Evolutionary conservation across 2,888 invertebrate genomes (phyloP), one percentile per base, ranked within the genome.

Genomic region (Smittia aterrima): DNA sequence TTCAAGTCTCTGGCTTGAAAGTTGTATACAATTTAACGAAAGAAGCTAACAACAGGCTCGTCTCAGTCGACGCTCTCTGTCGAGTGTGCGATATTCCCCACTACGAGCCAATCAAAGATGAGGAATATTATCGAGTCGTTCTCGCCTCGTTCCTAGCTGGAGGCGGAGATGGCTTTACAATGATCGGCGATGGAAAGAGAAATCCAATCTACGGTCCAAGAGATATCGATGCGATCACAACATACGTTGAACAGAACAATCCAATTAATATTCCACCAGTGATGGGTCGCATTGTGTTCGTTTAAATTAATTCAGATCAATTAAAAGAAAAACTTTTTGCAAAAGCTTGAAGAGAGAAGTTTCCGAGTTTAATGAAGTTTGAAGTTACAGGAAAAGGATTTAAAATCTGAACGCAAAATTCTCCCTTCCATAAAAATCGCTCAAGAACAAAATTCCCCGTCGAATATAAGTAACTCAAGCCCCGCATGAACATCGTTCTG

Each of bases 121-220:
- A 85, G 47, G 82, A 85, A 77, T 83, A 82, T 20, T 93, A 93
- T 82, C 84, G 87, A 7, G 81, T 93, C 0, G 82, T 88, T 16
- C 79, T 88, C 1, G 85, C 87, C 62, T 84, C 85, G 77, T 92
- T 88, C 79, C 80, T 92, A 74, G 85, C 85, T 0, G 84, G 84
- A 41, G 92, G 92, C n/a, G 92, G 92, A 66, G 90, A 92, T 79
- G 90, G 90, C 0, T 91, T 86, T 79, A 78, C 83, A 75, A 86
- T 87, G 77, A 79, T 85, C 78, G 77, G 77, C 16, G 77, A 81
- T 0, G 79, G 82, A 27, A 79, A 79, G 66, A 80, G 80, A 0
- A 82, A 84, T 76, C 22, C 77, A 6, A 80, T 81, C 32, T 32
- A 75, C 32, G 81, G 82, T 0, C 66, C 66, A 1, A 66, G 76